Percentiles rank a stretch among this genome's conserved stretches.
Evolutionary conservation across 2,888 invertebrate species (phyloP).

Genomic region (Corythucha ciliata): DNA sequence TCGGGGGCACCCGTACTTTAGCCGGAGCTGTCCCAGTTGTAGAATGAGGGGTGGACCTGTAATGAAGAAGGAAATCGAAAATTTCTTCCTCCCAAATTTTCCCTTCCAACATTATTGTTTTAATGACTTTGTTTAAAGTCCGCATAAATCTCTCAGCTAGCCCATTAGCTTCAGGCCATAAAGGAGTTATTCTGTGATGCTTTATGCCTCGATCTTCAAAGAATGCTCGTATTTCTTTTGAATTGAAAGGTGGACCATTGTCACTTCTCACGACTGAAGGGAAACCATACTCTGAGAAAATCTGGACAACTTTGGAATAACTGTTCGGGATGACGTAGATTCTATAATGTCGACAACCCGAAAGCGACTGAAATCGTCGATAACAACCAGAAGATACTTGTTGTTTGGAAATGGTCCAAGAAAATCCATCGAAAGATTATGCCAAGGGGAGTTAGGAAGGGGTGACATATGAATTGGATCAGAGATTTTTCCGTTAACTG

Average conservation of each 20-base stretch:
- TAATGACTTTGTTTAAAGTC: constrained; percentile 13
- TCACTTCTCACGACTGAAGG: constrained; percentile 8
- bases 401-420: no score
- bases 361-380: no score
- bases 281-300: constrained; percentile 12
- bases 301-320: no score
- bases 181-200: constrained; percentile 4
- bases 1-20: neutral
- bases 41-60: constrained; percentile 3
- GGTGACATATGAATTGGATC: no score
- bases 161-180: constrained; percentile 13
- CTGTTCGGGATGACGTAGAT: no score
- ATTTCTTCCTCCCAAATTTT: constrained; percentile 17
- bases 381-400: no score
- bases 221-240: neutral
- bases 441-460: no score
- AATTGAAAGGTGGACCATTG: constrained; percentile 17
- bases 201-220: neutral
- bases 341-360: no score
- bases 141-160: constrained; percentile 11
- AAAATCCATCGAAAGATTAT: no score
- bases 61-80: constrained; percentile 1
- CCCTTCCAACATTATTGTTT: constrained; percentile 3
- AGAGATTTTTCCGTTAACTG: no score
- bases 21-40: neutral